Evolutionary conservation across 2,113 vertebrate genomes (phyloP), one percentile per base, ranked within the genome.

Genomic region (Felis catus): DNA sequence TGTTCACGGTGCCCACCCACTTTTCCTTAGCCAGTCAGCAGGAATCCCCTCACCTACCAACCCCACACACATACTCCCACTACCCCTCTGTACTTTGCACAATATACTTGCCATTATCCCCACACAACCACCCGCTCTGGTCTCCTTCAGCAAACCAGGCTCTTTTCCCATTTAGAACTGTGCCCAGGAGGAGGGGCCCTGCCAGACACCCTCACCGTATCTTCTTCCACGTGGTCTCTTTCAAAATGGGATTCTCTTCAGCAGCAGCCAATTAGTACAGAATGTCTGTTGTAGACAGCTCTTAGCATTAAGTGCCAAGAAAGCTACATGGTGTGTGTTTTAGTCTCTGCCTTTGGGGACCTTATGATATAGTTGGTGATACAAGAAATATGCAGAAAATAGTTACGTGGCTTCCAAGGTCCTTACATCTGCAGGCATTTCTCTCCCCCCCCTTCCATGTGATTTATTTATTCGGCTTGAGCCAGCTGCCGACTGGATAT

Each of bases 1-100:
- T 11, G 51, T 29, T 91, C 41, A 27, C 41, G 14, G 33, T 21
- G 31, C 41, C 48, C 7, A 36, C 0, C 8, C 6, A 51, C 29
- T 21, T 21, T n/a, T 41, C 23, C 23, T 31, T 48, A 23, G 48
- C 7, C 53, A 31, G 8, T 33, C 25, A 78, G 76, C 23, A 83
- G 45, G 70, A 68, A 39, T 10, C n/a, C 36, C 19, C 33, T 61
- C 29, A 33, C 31, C 65, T 41, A 23, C 27, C 16, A 51, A 18
- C 6, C 15, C 13, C 3, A 12, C 25, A 39, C 15, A 39, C 29
- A 41, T 3, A 7, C 1, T 4, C 9, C 7, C 18, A 15, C n/a
- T 7, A 3, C 3, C 3, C 33, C 58, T 63, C 81, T 11, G 0
- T 0, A 1, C 16, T 48, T 15, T 55, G 14, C 19, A 82, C 31